Conservation (phyloP, 2,113 vertebrate species). For the Stomatorhinus ivindoensis region DNA sequence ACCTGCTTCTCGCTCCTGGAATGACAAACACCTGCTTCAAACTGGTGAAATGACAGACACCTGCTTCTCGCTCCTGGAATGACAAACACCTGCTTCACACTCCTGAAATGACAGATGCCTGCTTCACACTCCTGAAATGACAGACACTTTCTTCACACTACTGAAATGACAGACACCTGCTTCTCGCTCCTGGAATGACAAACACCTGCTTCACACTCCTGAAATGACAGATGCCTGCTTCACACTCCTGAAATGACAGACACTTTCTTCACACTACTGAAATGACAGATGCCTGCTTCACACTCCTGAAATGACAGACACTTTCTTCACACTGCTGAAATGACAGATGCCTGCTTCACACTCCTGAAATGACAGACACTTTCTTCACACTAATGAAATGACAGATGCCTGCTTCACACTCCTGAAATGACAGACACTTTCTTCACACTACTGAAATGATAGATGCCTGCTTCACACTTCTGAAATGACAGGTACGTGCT, state of each 20-base stretch:
- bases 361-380: not conserved
- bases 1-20: not conserved
- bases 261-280: not conserved
- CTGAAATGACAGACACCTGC: not conserved
- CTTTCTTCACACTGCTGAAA: too few relatives aligned
- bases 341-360: too few relatives aligned
- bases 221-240: not conserved
- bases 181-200: not conserved
- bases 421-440: too few relatives aligned
- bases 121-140: not conserved
- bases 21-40: not conserved
- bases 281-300: not conserved
- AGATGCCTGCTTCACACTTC: not conserved
- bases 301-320: not conserved
- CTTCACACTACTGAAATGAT: not conserved
- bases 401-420: too few relatives aligned
- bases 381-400: not conserved
- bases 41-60: not conserved
- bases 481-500: not conserved
- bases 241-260: not conserved
- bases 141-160: not conserved
- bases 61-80: too few relatives aligned
- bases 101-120: not conserved
- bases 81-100: too few relatives aligned
- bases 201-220: not conserved